Conservation (phyloP, 1,140 invertebrate genomes). For the Drosophila tristis region DNA sequence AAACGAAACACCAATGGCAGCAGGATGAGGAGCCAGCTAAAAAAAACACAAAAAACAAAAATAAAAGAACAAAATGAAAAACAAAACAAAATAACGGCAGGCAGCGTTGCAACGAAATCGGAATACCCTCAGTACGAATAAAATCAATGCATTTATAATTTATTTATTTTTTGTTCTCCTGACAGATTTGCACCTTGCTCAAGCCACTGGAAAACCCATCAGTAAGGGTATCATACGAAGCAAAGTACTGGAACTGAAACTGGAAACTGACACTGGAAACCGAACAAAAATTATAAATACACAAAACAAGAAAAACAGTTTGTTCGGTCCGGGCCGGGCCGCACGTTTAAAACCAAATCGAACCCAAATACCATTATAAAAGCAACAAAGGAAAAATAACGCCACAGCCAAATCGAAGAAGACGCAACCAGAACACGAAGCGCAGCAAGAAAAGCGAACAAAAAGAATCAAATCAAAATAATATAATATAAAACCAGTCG, state of each 20-base stretch:
- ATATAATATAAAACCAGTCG: conserved; percentile 21
- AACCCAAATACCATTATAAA: conserved; percentile 27
- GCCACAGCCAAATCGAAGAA: neutral
- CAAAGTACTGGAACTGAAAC: neutral
- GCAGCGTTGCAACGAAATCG: neutral
- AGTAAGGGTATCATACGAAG: neutral
- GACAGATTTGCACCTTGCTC: neutral
- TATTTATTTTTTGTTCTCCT: neutral
- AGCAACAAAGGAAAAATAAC: conserved; percentile 1
- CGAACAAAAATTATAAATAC: conserved; percentile 8
- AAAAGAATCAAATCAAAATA: conserved; percentile 24
- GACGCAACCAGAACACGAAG: neutral
- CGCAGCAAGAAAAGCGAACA: neutral
- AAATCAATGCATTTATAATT: neutral
- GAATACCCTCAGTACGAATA: conserved; percentile 1
- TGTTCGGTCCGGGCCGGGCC: neutral
- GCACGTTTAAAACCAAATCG: conserved; percentile 11
- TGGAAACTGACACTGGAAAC: neutral
- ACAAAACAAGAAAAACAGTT: conserved; percentile 9
- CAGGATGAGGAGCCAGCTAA: conserved; percentile 18
- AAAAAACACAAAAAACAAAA: conserved; percentile 4
- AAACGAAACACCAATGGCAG: conserved; percentile 44
- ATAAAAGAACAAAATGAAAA: conserved; percentile 5
- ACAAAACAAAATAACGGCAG: neutral
- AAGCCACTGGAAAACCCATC: too few relatives aligned